Evolutionary conservation across 2,888 invertebrate genomes (phyloP).

Genomic region (Macaria liturata): DNA sequence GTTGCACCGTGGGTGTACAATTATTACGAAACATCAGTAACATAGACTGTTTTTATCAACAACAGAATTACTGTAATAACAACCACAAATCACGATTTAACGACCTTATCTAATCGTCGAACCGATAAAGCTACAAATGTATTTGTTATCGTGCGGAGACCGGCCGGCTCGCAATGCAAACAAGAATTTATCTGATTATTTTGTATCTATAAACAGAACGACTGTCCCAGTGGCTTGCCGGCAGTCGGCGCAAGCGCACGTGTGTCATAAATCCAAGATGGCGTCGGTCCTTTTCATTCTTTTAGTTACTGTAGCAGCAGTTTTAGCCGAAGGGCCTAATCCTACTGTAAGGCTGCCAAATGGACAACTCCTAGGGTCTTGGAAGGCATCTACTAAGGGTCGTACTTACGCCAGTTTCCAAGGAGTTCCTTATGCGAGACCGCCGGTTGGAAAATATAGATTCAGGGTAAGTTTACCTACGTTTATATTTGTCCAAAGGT

Average conservation of each 20-base stretch:
- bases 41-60: too few relatives aligned
- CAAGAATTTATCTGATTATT: background rate
- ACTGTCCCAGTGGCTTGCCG: constrained; percentile 20
- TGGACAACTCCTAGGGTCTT: constrained; percentile 64
- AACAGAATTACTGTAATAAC: too few relatives aligned
- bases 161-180: background rate
- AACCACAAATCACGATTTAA: too few relatives aligned
- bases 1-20: too few relatives aligned
- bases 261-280: constrained; percentile 41
- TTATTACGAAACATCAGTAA: too few relatives aligned
- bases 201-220: constrained; percentile 13
- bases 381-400: constrained; percentile 67
- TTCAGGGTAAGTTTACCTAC: constrained; percentile 73
- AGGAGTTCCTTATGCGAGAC: constrained; percentile 86
- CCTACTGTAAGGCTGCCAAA: constrained; percentile 62
- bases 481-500: too few relatives aligned
- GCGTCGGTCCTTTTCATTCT: constrained; percentile 44
- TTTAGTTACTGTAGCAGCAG: constrained; percentile 40
- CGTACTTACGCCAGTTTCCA: constrained; percentile 83
- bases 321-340: constrained; percentile 50
- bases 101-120: too few relatives aligned
- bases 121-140: too few relatives aligned
- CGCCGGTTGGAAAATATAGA: constrained; percentile 85
- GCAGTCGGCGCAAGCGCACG: constrained; percentile 44
- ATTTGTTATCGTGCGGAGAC: background rate